Evolutionary conservation across 2,113 vertebrate species (phyloP).

Genomic region (Sclerurus mexicanus): DNA sequence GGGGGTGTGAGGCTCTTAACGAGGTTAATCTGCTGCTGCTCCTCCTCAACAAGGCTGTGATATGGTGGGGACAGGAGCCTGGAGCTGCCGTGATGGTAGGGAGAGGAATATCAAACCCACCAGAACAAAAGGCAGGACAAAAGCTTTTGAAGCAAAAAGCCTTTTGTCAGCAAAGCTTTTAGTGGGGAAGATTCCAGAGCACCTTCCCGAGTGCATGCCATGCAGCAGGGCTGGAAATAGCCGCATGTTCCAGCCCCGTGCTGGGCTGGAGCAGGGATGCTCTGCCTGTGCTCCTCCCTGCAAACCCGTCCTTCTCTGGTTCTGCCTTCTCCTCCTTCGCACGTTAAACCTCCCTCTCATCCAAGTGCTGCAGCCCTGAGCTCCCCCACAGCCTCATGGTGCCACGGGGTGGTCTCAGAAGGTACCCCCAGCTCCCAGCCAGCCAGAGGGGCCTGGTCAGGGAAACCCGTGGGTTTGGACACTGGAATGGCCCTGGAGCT

Average conservation of each 20-base stretch:
- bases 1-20: background rate
- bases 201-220: background rate
- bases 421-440: too few species aligned
- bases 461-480: too few species aligned
- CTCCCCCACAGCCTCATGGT: too few species aligned
- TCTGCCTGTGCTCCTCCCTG: background rate
- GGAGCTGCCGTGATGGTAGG: background rate
- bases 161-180: background rate
- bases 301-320: too few species aligned
- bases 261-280: background rate
- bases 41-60: background rate
- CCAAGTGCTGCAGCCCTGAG: too few species aligned
- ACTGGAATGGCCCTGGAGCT: too few species aligned
- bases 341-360: too few species aligned
- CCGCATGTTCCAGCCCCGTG: rapidly evolving
- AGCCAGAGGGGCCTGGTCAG: too few species aligned
- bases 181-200: background rate
- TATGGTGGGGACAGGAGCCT: background rate
- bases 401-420: too few species aligned
- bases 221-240: background rate
- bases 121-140: background rate
- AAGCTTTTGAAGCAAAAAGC: background rate
- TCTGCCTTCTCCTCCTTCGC: too few species aligned
- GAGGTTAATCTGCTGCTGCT: background rate
- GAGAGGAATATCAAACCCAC: background rate